phyloP scores from a whole-genome alignment of 2,797 vertebrate species.

The Antennarius maculatus region DNA sequence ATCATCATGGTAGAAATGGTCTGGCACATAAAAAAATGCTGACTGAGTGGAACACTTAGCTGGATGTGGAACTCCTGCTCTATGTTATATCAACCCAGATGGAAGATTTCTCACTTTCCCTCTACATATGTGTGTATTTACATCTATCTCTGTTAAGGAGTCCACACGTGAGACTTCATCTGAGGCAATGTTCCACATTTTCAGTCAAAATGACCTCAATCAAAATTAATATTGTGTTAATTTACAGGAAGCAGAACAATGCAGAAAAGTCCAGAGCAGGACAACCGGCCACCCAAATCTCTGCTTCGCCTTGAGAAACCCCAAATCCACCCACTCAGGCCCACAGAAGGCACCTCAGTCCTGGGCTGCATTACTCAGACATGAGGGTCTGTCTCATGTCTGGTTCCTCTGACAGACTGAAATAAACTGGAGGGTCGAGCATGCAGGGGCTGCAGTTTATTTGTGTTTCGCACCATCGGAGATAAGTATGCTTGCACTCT shows the following conservation, averaged over 20 bases:
- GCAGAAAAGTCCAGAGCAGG: too few species aligned
- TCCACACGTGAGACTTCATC: too few species aligned
- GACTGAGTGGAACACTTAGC: constrained; percentile 17
- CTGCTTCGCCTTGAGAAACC: constrained; percentile 24
- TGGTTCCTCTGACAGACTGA: constrained; percentile 51
- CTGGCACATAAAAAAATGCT: constrained; percentile 33
- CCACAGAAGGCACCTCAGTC: constrained; percentile 30
- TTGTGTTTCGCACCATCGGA: constrained; percentile 74
- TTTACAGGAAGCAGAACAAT: too few species aligned
- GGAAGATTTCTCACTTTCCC: constrained; percentile 35
- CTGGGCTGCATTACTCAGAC: constrained; percentile 55
- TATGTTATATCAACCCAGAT: constrained; percentile 52
- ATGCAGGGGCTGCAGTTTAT: constrained; percentile 43
- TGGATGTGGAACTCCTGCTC: constrained; percentile 26
- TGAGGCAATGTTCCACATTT: too few species aligned
- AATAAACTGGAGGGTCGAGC: constrained; percentile 49
- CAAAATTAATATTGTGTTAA: too few species aligned
- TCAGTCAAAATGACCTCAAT: too few species aligned
- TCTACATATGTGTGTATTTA: constrained; percentile 44
- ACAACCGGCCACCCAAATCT: constrained; percentile 5
- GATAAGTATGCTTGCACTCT: constrained; percentile 65
- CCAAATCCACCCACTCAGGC: constrained; percentile 5
- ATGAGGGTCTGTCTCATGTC: constrained; percentile 59
- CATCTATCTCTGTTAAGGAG: background rate
- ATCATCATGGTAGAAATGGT: constrained; percentile 40